Percentiles rank a stretch among this genome's conserved stretches.
phyloP scores from a whole-genome alignment of 1,140 invertebrate genomes.

The Lepidurus packardi region DNA sequence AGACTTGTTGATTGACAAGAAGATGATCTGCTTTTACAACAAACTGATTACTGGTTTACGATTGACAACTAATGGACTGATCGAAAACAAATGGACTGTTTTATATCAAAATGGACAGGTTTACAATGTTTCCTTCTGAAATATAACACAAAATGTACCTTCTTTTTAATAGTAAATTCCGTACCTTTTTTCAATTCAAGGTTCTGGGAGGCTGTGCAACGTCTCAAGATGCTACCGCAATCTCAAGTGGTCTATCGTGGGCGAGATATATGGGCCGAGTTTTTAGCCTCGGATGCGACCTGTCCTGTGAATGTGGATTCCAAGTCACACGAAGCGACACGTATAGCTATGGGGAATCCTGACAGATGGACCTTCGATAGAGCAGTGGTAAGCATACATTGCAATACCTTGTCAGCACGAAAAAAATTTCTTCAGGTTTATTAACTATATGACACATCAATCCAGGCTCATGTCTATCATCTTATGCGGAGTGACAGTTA shows the following conservation, averaged over 20 bases:
- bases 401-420: neutral
- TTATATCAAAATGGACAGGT: neutral
- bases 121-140: too few species aligned
- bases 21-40: too few species aligned
- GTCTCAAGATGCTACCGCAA: conserved; percentile 79
- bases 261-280: conserved; percentile 91
- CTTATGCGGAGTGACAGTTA: conserved; percentile 99
- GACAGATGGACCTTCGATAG: conserved; percentile 96
- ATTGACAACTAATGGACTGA: too few species aligned
- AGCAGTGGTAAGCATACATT: conserved; percentile 68
- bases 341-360: conserved; percentile 66
- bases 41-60: too few species aligned
- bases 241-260: conserved; percentile 78
- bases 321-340: conserved; percentile 69
- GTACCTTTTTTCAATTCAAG: conserved; percentile 50
- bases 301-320: conserved; percentile 97
- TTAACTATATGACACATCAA: conserved; percentile 31
- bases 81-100: neutral
- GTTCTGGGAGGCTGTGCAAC: conserved; percentile 94
- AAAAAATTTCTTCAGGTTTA: neutral
- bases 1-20: too few species aligned
- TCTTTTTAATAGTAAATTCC: neutral
- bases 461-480: conserved; percentile 95
- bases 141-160: too few species aligned
- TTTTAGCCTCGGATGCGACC: conserved; percentile 84